A percentile compares a stretch with the other conserved stretches of the same genome.
phyloP scores from a whole-genome alignment of 2,113 vertebrate genomes.

The Peromyscus maniculatus region DNA sequence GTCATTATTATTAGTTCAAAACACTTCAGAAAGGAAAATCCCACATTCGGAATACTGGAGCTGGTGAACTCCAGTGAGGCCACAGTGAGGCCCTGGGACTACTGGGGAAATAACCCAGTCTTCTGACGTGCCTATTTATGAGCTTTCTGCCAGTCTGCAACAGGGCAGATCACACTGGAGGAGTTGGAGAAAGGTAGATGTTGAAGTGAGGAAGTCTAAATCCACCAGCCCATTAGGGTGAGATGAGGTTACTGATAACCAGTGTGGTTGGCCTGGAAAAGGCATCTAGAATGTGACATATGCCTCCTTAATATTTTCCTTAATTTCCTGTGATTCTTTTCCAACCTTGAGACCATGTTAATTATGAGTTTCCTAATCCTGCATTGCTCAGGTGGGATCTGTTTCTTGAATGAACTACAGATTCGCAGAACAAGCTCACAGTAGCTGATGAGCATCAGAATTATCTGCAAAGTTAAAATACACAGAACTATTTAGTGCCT shows the following conservation, averaged over 20 bases:
- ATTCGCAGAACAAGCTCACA: background rate
- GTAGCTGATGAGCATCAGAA: background rate
- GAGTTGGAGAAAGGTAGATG: background rate
- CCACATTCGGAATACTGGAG: background rate
- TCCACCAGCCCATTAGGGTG: background rate
- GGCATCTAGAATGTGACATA: background rate
- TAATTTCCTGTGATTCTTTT: background rate
- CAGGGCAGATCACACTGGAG: background rate
- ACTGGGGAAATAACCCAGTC: slow-evolving; percentile 20
- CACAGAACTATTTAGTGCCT: background rate
- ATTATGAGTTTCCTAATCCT: slow-evolving; percentile 24
- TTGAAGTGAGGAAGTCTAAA: background rate
- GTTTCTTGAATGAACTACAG: background rate
- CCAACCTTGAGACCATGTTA: background rate
- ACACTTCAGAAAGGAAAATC: background rate
- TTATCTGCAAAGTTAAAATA: background rate
- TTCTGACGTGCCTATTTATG: background rate
- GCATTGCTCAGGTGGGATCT: slow-evolving; percentile 21
- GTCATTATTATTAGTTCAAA: slow-evolving; percentile 9
- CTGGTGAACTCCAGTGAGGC: background rate
- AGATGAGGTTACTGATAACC: background rate
- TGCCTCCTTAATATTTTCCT: background rate
- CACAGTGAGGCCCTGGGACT: background rate
- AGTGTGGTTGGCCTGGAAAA: background rate
- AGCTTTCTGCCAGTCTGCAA: background rate